Evolutionary conservation across 2,888 invertebrate species (phyloP).

Genomic region (Lumbricus terrestris): DNA sequence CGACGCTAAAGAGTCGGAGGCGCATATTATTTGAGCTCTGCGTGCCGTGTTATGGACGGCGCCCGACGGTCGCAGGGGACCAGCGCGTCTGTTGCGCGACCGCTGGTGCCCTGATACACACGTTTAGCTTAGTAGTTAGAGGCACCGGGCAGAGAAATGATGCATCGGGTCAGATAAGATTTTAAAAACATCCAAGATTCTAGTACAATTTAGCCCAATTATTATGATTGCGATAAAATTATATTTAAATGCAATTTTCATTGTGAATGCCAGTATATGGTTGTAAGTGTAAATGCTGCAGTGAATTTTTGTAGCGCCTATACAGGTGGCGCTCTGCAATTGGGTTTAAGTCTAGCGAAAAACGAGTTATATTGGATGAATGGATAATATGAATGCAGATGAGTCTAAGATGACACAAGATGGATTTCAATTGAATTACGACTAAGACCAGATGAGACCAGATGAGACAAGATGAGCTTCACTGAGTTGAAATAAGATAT

Average conservation of each 20-base stretch:
- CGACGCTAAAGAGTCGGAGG: background rate
- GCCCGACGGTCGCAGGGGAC: background rate
- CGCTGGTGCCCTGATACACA: background rate
- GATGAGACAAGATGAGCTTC: background rate
- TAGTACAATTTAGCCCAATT: background rate
- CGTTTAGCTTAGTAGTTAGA: background rate
- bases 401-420: background rate
- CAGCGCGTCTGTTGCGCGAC: slow-evolving; percentile 5
- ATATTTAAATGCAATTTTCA: background rate
- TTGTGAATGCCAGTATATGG: background rate
- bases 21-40: background rate
- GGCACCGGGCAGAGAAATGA: background rate
- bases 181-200: background rate
- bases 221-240: background rate
- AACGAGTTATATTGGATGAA: background rate
- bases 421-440: background rate
- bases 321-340: background rate
- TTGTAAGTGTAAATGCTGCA: background rate
- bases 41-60: background rate
- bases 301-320: background rate
- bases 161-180: background rate
- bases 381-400: background rate
- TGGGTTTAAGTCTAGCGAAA: background rate
- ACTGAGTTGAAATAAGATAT: background rate
- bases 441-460: background rate